Evolutionary conservation across 2,888 invertebrate genomes (phyloP).

Genomic region (Standfussiana lucernea): DNA sequence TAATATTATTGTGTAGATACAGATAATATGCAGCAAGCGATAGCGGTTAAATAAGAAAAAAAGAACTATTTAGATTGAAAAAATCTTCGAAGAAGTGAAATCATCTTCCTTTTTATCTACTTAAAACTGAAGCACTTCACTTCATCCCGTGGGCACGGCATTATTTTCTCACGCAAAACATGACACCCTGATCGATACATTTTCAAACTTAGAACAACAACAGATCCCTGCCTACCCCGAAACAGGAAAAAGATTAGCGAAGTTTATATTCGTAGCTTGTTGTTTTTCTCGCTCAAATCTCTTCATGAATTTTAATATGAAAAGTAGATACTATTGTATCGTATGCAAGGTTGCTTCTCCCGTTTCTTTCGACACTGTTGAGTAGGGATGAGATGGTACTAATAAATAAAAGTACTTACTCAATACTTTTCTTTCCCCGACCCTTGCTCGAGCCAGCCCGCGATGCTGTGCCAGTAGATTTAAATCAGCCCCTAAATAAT

Average conservation of each 20-base stretch:
- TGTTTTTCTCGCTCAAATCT: constrained; percentile 53
- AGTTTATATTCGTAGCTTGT: constrained; percentile 36
- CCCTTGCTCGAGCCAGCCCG: too few relatives aligned
- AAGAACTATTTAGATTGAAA: background rate
- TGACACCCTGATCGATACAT: constrained; percentile 3
- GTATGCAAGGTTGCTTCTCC: constrained; percentile 32
- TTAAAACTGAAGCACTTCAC: background rate
- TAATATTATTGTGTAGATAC: too few relatives aligned
- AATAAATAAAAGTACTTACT: background rate
- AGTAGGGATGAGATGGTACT: background rate
- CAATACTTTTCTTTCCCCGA: background rate
- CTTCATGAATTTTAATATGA: constrained; percentile 65
- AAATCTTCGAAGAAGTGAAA: background rate
- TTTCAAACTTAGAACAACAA: constrained; percentile 29
- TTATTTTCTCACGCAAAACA: background rate
- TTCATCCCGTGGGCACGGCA: background rate
- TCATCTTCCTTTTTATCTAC: background rate
- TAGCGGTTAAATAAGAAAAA: too few relatives aligned
- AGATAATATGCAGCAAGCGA: too few relatives aligned
- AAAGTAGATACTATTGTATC: constrained; percentile 28
- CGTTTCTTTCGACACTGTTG: background rate
- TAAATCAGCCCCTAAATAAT: too few relatives aligned
- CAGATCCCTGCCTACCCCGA: constrained; percentile 33
- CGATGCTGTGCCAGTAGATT: too few relatives aligned
- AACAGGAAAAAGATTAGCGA: constrained; percentile 59